These are phyloP conservation scores for Ascidia mentula DNA, from an alignment of 23 tunicate genomes.

Conservation along the genomic window DNA sequence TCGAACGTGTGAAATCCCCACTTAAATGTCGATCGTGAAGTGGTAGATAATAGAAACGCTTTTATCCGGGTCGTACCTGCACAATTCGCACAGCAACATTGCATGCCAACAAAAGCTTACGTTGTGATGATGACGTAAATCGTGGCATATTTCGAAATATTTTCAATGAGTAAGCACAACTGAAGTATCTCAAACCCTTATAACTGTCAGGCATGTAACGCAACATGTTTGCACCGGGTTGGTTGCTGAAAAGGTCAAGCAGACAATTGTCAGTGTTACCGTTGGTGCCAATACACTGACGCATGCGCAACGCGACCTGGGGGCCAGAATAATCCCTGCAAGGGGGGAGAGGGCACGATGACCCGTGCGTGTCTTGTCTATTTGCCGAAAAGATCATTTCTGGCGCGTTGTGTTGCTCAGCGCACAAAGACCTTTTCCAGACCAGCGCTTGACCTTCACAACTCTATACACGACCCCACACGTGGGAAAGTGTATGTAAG, in stretches of 20 bases:
- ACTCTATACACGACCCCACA: background rate
- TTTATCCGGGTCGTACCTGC: background rate
- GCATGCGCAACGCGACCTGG: background rate
- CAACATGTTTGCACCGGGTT: too few relatives aligned
- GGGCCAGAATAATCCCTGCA: background rate
- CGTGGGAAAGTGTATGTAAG: too few relatives aligned
- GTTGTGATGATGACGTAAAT: too few relatives aligned
- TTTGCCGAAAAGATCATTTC: background rate
- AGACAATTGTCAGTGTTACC: too few relatives aligned
- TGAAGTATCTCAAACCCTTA: too few relatives aligned
- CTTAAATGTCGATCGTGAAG: background rate
- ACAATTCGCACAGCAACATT: too few relatives aligned
- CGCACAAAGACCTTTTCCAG: background rate
- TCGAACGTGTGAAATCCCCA: background rate
- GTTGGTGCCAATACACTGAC: background rate
- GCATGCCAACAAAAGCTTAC: too few relatives aligned
- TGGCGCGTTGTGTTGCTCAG: background rate
- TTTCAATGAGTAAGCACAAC: too few relatives aligned
- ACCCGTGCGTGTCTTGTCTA: conserved; percentile 1
- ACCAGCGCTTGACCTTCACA: background rate
- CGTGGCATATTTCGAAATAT: too few relatives aligned
- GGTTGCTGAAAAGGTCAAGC: too few relatives aligned
- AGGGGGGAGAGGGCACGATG: background rate
- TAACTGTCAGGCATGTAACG: too few relatives aligned
- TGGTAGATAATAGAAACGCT: background rate